A percentile compares a stretch with the other conserved stretches of the same genome.
Evolutionary conservation across 2,888 invertebrate species (phyloP).

Genomic region (Zelleria hepariella): DNA sequence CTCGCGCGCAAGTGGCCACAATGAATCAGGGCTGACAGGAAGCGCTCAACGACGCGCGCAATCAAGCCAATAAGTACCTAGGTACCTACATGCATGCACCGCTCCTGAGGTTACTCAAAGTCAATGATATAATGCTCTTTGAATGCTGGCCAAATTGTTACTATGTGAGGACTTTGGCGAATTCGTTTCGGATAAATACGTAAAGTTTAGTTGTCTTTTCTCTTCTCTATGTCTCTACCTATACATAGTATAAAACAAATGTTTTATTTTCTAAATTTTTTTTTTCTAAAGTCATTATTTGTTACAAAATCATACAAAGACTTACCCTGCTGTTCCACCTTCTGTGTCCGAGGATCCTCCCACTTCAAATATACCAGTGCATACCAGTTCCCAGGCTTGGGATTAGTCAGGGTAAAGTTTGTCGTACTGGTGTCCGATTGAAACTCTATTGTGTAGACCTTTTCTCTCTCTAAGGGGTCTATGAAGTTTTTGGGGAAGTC

Average conservation of each 20-base stretch:
- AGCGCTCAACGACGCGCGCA: neutral
- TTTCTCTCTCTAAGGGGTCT: constrained; percentile 53
- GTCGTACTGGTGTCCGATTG: constrained; percentile 74
- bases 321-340: constrained; percentile 83
- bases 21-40: neutral
- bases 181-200: no score
- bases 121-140: neutral
- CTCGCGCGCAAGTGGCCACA: neutral
- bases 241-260: no score
- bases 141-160: neutral
- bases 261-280: no score
- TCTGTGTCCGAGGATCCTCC: constrained; percentile 79
- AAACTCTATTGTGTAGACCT: constrained; percentile 71
- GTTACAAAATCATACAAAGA: constrained; percentile 2
- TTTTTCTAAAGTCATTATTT: neutral
- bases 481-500: constrained; percentile 79
- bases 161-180: no score
- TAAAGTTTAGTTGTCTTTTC: no score
- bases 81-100: neutral
- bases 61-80: constrained; percentile 35
- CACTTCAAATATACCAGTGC: constrained; percentile 83
- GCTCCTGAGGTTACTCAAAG: neutral
- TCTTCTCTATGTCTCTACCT: no score
- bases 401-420: constrained; percentile 74
- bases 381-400: constrained; percentile 84